These are phyloP conservation scores for Chascanopsetta lugubris DNA, from an alignment of 2,113 vertebrate genomes.

Conservation along the genomic window DNA sequence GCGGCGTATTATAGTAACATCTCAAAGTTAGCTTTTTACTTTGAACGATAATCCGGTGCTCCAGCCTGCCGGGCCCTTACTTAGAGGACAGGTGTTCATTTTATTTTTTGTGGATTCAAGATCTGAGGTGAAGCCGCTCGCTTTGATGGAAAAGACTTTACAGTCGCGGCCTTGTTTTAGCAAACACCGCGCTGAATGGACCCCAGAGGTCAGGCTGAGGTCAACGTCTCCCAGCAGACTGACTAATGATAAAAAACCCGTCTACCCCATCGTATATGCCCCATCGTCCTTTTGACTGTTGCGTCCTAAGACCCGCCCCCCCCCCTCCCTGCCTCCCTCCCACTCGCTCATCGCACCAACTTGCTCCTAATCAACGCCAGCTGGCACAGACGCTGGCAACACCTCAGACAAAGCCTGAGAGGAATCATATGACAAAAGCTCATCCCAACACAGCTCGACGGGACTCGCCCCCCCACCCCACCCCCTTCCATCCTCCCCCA, in stretches of 20 bases:
- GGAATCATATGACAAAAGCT: slow-evolving; percentile 57
- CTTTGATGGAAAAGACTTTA: too few relatives aligned
- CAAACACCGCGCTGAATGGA: slow-evolving; percentile 5
- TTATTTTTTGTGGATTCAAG: too few relatives aligned
- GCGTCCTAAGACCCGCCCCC: slow-evolving; percentile 10
- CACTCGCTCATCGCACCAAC: slow-evolving; percentile 17
- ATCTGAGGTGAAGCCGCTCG: too few relatives aligned
- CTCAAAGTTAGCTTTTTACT: too few relatives aligned
- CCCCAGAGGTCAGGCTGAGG: slow-evolving; percentile 16
- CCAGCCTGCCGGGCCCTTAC: too few relatives aligned
- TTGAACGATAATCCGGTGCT: too few relatives aligned
- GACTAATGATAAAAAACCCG: slow-evolving; percentile 22
- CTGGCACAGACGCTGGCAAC: slow-evolving; percentile 53
- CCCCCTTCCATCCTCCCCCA: background rate
- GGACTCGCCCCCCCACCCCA: slow-evolving; percentile 1
- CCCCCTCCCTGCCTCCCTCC: background rate
- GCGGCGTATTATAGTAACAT: too few relatives aligned
- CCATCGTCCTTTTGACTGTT: slow-evolving; percentile 4
- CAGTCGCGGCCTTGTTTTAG: too few relatives aligned
- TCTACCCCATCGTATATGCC: background rate
- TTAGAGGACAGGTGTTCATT: too few relatives aligned
- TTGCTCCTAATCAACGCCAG: slow-evolving; percentile 44
- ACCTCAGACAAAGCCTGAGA: slow-evolving; percentile 50
- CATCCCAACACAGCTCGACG: slow-evolving; percentile 17
- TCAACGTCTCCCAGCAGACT: slow-evolving; percentile 17